Evolutionary conservation across 2,797 vertebrate genomes (phyloP), one percentile per base, ranked within the genome.

Genomic region (Apogon hyalosoma): DNA sequence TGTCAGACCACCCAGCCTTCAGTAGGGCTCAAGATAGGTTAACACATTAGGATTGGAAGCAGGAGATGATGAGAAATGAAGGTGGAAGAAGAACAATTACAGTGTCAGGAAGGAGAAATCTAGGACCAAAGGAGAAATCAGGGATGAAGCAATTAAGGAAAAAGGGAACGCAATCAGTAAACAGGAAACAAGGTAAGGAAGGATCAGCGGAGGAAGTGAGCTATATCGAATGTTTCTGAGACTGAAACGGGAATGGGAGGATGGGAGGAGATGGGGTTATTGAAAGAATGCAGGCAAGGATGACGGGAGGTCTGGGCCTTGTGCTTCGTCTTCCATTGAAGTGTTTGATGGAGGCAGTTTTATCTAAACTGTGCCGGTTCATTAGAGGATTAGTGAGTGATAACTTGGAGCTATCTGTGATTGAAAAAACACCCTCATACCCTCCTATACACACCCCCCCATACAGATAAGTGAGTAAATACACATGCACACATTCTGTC

Each of bases 331-430:
- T 77, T 83, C 79, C 77, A 15, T 15, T 46, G 74, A 66, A 39
- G 38, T 78, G 72, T 82, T 78, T 80, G 75, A 85, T 80, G 75
- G 72, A 79, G 73, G 72, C 56, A 41, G 64, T 69, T 82, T 83
- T 83, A 87, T 90, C 80, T 78, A 40, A 85, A 84, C 75, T 54
- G 78, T 69, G 73, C 60, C n/a, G 46, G 80, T 85, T 90, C 82
- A 85, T 89, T 89, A 86, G 77, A 84, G 84, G 85, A 86, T 89
- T 89, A 88, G 79, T 60, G 69, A 76, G 75, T 60, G 86, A 89
- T 89, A 86, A 87, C 79, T 79, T 33, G 0, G 4, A 78, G 76
- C 54, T 87, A 65, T 88, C 85, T 82, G 62, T 80, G 84, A 88
- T 79, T 79, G 81, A 67, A 84, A 82, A 57, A 83, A 71, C 51